These are phyloP conservation scores for Leptopilina drosophilae DNA, from an alignment of 2,888 invertebrate species.

Conservation along the genomic window DNA sequence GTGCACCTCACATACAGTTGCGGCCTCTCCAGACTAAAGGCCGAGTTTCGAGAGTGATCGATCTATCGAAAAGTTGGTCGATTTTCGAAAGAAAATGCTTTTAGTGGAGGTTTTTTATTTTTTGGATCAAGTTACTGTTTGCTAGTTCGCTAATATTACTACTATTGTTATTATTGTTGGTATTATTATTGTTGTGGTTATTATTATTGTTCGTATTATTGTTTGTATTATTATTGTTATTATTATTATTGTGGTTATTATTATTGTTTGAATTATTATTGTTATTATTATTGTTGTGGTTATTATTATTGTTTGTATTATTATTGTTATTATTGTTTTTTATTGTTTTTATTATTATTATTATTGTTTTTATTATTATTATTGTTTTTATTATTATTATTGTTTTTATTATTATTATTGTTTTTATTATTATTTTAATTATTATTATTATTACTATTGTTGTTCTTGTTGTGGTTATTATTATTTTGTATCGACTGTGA, in stretches of 20 bases:
- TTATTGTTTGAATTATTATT: neutral
- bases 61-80: slow-evolving; percentile 25
- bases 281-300: slow-evolving; percentile 31
- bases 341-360: neutral
- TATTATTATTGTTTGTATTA: slow-evolving; percentile 34
- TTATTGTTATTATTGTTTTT: too few species aligned
- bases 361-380: neutral
- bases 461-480: slow-evolving; percentile 29
- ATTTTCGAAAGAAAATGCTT: neutral
- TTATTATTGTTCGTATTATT: too few species aligned
- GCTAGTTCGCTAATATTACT: too few species aligned
- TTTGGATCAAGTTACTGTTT: too few species aligned
- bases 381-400: slow-evolving; percentile 16
- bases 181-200: neutral
- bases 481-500: slow-evolving; percentile 37
- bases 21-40: neutral
- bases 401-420: neutral
- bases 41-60: slow-evolving; percentile 4
- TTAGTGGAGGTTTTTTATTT: too few species aligned
- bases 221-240: slow-evolving; percentile 25
- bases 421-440: neutral
- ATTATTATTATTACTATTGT: slow-evolving; percentile 31
- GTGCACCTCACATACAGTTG: neutral
- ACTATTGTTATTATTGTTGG: neutral
- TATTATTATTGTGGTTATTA: neutral